phyloP scores from a whole-genome alignment of 2,113 vertebrate genomes.

The Pitta sordida region DNA sequence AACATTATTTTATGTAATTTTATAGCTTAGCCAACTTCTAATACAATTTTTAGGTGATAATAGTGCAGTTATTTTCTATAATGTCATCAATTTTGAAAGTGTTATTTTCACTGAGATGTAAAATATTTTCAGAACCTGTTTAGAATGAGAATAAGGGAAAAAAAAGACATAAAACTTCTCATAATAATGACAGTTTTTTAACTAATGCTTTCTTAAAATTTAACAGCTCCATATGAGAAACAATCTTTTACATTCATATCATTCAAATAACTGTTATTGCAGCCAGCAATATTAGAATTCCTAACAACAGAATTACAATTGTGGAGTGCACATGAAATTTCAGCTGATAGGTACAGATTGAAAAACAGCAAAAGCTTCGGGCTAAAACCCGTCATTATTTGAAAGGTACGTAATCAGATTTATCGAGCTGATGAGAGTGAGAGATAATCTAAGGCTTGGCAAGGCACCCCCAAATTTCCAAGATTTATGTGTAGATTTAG shows the following conservation, averaged over 20 bases:
- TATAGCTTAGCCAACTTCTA: neutral
- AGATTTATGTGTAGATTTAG: neutral
- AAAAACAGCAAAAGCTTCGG: slow-evolving; percentile 23
- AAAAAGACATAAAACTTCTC: neutral
- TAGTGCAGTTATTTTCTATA: neutral
- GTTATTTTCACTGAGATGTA: neutral
- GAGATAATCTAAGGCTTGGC: neutral
- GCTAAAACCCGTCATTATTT: slow-evolving; percentile 27
- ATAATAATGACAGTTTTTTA: neutral
- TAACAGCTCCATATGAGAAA: neutral
- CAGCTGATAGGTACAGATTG: slow-evolving; percentile 3
- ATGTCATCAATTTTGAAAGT: neutral
- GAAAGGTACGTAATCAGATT: neutral
- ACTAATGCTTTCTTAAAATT: neutral
- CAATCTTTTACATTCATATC: neutral
- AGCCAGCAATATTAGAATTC: neutral
- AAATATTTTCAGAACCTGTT: neutral
- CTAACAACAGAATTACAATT: neutral
- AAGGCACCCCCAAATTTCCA: slow-evolving; percentile 5
- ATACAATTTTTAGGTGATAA: neutral
- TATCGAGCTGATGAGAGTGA: neutral
- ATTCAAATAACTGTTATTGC: neutral
- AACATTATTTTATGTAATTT: neutral
- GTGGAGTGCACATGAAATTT: slow-evolving; percentile 7
- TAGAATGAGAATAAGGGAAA: neutral